Evolutionary conservation across 2,797 vertebrate genomes (phyloP).

Genomic region (Dipus sagitta): DNA sequence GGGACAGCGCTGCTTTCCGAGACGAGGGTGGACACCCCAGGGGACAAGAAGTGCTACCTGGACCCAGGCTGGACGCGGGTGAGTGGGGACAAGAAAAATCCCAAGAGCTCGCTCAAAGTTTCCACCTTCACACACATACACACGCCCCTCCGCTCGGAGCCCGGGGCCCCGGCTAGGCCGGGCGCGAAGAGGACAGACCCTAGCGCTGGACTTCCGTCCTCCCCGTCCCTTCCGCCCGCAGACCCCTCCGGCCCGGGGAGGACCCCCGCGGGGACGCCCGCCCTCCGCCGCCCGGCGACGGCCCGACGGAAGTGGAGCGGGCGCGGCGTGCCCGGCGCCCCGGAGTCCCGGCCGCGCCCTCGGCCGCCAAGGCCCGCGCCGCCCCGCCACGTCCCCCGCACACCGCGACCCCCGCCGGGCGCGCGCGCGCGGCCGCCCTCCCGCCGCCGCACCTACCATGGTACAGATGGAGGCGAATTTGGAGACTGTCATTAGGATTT

Average conservation of each 20-base stretch:
- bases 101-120: constrained; percentile 69
- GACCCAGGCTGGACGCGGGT: not conserved
- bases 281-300: not conserved
- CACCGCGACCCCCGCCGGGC: not conserved
- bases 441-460: constrained; percentile 92
- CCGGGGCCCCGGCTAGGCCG: constrained; percentile 3
- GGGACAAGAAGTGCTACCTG: not conserved
- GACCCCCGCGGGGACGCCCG: not conserved
- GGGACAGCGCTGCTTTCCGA: constrained; percentile 22
- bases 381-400: not conserved
- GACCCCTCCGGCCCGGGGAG: not conserved
- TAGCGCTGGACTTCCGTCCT: constrained; percentile 71
- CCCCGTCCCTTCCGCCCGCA: constrained; percentile 3
- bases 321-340: not conserved
- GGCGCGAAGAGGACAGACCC: not conserved
- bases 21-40: not conserved
- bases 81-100: constrained; percentile 19
- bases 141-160: not conserved
- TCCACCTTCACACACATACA: constrained; percentile 59
- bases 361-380: constrained; percentile 26
- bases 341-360: not conserved
- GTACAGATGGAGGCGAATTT: constrained; percentile 99
- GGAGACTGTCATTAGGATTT: constrained; percentile 99
- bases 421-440: not conserved
- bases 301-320: not conserved